Evolutionary conservation across 2,797 vertebrate species (phyloP), one percentile per base, ranked within the genome.

Genomic region (Gobio occitaniae): DNA sequence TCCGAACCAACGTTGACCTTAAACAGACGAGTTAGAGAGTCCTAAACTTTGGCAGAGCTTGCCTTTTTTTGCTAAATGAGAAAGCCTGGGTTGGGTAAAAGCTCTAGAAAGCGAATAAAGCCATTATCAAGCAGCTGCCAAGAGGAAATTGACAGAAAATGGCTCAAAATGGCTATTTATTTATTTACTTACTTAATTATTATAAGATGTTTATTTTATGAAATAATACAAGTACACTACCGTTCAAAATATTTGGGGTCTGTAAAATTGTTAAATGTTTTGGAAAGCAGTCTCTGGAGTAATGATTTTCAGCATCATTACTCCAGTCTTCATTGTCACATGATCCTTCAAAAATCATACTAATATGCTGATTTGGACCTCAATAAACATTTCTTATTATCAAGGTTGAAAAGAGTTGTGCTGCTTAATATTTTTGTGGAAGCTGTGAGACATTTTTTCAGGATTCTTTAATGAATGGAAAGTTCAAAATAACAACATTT

Each of bases 11-110:
- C 2, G n/a, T 6, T 66, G 56, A 74, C 70, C 69, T 74, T 15
- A 61, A 71, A 70, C 66, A 70, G 66, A 70, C 4, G 36, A 81
- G 36, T 25, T 25, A 44, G 21, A 81, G 29, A 63, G 25, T 48
- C 44, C 70, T 65, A 48, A 75, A 75, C 41, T 63, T 19, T 78
- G 76, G 76, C 59, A 63, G 56, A 63, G 56, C 36, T 77, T 59
- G 74, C 2, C 56, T 63, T 47, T 78, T n/a, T 78, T 63, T 9
- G 0, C 12, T 78, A 11, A 61, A 29, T 16, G 38, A 78, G 38
- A 63, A 29, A 44, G 21, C 6, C 6, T 76, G 52, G 19, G 52
- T 38, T 76, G 41, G 32, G 50, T 56, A 6, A 76, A 56, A 25
- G 36, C 54, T 41, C 36, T 77, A 44, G 13, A 61, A 77, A 61